These are phyloP conservation scores for Xyliphius kryptos DNA, from an alignment of 2,113 vertebrate species.

Conservation along the genomic window DNA sequence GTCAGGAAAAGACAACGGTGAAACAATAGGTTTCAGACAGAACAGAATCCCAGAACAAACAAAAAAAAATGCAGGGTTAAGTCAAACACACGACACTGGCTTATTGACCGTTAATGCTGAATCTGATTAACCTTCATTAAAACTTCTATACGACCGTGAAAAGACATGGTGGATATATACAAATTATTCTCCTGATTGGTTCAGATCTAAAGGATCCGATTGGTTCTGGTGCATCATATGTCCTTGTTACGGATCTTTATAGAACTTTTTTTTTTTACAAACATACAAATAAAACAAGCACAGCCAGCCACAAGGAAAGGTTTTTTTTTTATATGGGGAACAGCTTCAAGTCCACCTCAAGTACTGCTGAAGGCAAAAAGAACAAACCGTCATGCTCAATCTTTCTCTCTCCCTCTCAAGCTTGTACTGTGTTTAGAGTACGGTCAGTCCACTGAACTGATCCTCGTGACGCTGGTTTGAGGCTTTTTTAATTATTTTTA, in stretches of 20 bases:
- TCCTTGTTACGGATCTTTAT: slow-evolving; percentile 22
- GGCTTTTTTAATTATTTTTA: too few species aligned
- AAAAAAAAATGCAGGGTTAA: slow-evolving; percentile 3
- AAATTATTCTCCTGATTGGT: slow-evolving; percentile 9
- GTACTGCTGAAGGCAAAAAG: slow-evolving; percentile 39
- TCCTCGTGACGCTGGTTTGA: too few species aligned
- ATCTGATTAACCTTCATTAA: slow-evolving; percentile 18
- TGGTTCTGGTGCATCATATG: neutral
- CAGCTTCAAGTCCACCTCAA: slow-evolving; percentile 27
- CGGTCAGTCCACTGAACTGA: slow-evolving; percentile 37
- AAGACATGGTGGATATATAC: slow-evolving; percentile 14
- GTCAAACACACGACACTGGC: slow-evolving; percentile 12
- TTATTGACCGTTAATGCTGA: slow-evolving; percentile 19
- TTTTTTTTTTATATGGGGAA: slow-evolving; percentile 3
- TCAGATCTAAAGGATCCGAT: neutral
- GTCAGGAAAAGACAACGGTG: slow-evolving; percentile 7
- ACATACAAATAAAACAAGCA: slow-evolving; percentile 55
- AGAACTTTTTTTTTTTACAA: slow-evolving; percentile 37
- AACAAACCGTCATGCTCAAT: slow-evolving; percentile 20
- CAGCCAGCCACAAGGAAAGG: slow-evolving; percentile 25
- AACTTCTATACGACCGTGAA: slow-evolving; percentile 10
- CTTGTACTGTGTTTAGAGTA: slow-evolving; percentile 23
- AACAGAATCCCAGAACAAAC: slow-evolving; percentile 4
- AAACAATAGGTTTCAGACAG: slow-evolving; percentile 1
- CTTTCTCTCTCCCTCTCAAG: slow-evolving; percentile 22